Conservation (phyloP, 2,888 invertebrate species). For the Polietes domitor region DNA sequence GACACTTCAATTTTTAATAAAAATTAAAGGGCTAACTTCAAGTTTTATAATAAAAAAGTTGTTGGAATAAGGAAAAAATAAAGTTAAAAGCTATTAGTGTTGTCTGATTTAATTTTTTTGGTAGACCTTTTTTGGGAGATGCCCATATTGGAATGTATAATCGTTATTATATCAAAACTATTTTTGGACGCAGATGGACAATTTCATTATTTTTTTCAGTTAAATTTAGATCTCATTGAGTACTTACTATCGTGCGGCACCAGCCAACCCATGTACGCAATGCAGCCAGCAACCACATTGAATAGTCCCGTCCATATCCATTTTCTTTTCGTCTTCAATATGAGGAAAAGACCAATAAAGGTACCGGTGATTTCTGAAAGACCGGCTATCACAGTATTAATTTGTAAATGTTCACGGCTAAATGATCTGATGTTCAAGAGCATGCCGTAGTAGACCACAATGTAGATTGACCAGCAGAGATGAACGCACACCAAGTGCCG, state of each 20-base stretch:
- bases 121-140: too few relatives aligned
- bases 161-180: too few relatives aligned
- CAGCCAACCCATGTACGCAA: constrained; percentile 79
- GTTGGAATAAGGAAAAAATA: too few relatives aligned
- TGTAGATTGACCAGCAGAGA: constrained; percentile 80
- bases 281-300: constrained; percentile 78
- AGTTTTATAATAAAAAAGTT: too few relatives aligned
- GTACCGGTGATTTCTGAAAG: constrained; percentile 79
- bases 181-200: too few relatives aligned
- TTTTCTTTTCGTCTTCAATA: constrained; percentile 78
- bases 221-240: too few relatives aligned
- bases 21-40: too few relatives aligned
- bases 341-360: constrained; percentile 79
- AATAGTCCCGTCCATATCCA: constrained; percentile 80
- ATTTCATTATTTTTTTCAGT: too few relatives aligned
- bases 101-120: too few relatives aligned
- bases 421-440: constrained; percentile 81
- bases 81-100: too few relatives aligned
- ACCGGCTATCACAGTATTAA: constrained; percentile 81
- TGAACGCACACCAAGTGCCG: constrained; percentile 79
- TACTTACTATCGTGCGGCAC: constrained; percentile 77
- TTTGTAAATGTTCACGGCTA: constrained; percentile 80
- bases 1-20: too few relatives aligned
- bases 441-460: constrained; percentile 81
- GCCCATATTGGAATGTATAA: too few relatives aligned